Percentiles rank a stretch among this genome's conserved stretches.
Conservation (phyloP, 2,888 invertebrate species). For the Neoaliturus tenellus region DNA sequence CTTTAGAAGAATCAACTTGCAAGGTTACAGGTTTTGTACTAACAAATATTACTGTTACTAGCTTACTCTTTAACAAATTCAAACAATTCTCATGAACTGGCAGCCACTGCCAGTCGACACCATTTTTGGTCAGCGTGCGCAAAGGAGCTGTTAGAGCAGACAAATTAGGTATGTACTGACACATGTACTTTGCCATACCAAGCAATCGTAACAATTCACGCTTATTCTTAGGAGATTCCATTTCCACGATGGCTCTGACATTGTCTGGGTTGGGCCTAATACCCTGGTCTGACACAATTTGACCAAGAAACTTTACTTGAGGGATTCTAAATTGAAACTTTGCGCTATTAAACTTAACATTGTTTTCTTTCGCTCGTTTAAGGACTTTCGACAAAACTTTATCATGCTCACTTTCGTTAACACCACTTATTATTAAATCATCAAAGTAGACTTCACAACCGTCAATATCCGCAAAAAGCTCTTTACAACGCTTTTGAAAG, state of each 20-base stretch:
- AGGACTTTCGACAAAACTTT: not conserved
- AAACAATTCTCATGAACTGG: not conserved
- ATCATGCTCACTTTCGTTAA: not conserved
- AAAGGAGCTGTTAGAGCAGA: not conserved
- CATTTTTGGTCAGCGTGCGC: not conserved
- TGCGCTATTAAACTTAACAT: not conserved
- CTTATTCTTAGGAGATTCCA: not conserved
- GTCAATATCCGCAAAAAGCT: not conserved
- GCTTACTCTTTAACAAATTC: not conserved
- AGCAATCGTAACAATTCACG: not conserved
- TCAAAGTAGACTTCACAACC: not conserved
- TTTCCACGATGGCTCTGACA: slow-evolving; percentile 15
- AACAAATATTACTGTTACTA: not conserved
- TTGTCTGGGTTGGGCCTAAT: not conserved
- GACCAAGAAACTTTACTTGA: not conserved
- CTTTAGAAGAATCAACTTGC: not conserved
- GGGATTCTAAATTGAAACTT: not conserved
- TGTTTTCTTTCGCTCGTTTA: not conserved
- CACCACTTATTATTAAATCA: not conserved
- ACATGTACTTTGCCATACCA: not conserved
- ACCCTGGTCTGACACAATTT: not conserved
- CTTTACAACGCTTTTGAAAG: slow-evolving; percentile 1
- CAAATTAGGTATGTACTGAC: not conserved
- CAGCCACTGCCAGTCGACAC: not conserved
- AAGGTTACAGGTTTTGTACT: not conserved